A percentile compares a stretch with the other conserved stretches of the same genome.
Conservation (phyloP, 1,140 invertebrate genomes). For the Ruditapes philippinarum region DNA sequence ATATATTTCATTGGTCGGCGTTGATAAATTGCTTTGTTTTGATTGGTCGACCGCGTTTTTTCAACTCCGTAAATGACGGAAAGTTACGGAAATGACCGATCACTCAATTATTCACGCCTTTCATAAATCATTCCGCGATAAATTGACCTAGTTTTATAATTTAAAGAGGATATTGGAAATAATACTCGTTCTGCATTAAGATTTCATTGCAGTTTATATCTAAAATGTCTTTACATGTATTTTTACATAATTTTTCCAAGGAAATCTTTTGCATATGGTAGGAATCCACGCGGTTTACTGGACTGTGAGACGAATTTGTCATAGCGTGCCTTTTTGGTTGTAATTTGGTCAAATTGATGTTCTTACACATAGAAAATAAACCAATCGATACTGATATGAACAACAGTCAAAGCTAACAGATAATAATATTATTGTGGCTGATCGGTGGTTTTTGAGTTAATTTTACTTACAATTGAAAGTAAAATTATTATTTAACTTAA, state of each 20-base stretch:
- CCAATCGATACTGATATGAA: too few relatives aligned
- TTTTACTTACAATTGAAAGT: too few relatives aligned
- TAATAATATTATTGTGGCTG: too few relatives aligned
- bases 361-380: too few relatives aligned
- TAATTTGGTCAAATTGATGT: background rate
- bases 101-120: slow-evolving; percentile 70
- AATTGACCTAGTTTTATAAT: slow-evolving; percentile 11
- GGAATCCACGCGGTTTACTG: slow-evolving; percentile 1
- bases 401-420: too few relatives aligned
- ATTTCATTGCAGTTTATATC: background rate
- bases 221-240: background rate
- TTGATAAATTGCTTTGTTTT: slow-evolving; percentile 69
- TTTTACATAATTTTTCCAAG: background rate
- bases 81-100: slow-evolving; percentile 77
- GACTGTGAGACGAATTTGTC: slow-evolving; percentile 33
- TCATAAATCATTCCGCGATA: slow-evolving; percentile 4
- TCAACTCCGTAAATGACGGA: slow-evolving; percentile 72
- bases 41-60: slow-evolving; percentile 78
- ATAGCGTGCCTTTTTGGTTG: slow-evolving; percentile 34
- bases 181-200: background rate
- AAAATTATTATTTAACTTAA: too few relatives aligned
- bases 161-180: background rate
- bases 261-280: background rate
- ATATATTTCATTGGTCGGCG: slow-evolving; percentile 80
- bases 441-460: too few relatives aligned